Evolutionary conservation across 2,113 vertebrate genomes (phyloP).

Genomic region (Labrus mixtus): DNA sequence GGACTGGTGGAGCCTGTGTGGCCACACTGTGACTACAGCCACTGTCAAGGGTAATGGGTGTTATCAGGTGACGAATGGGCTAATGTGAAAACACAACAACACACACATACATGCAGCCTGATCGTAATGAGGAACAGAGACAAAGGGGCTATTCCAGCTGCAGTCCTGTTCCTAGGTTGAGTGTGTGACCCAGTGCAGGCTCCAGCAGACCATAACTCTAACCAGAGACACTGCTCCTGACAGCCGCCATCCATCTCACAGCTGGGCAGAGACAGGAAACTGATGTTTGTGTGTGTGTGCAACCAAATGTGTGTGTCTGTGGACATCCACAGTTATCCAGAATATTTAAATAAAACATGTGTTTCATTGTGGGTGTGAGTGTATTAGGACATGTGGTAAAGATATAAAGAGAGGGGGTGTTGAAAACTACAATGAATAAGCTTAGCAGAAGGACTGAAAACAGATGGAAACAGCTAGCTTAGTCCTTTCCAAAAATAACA

Average conservation of each 20-base stretch:
- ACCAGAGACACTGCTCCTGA: slow-evolving; percentile 46
- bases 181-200: slow-evolving; percentile 55
- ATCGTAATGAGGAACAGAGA: slow-evolving; percentile 41
- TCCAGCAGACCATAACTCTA: slow-evolving; percentile 64
- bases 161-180: slow-evolving; percentile 46
- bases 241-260: slow-evolving; percentile 65
- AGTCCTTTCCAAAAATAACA: not conserved
- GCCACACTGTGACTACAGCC: slow-evolving; percentile 54
- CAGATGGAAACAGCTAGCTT: not conserved
- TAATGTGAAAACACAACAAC: slow-evolving; percentile 38
- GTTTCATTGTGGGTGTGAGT: not conserved
- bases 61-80: slow-evolving; percentile 74
- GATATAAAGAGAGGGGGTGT: too few relatives aligned
- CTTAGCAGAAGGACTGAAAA: slow-evolving; percentile 5
- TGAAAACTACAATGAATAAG: not conserved
- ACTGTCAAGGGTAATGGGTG: slow-evolving; percentile 65
- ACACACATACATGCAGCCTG: slow-evolving; percentile 17
- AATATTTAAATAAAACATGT: not conserved
- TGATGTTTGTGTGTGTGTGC: slow-evolving; percentile 6
- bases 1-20: slow-evolving; percentile 34
- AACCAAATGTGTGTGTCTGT: slow-evolving; percentile 9
- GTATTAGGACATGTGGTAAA: not conserved
- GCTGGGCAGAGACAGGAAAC: slow-evolving; percentile 14
- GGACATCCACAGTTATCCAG: slow-evolving; percentile 5
- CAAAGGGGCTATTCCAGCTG: slow-evolving; percentile 65